Evolutionary conservation across 2,797 vertebrate genomes (phyloP).

Genomic region (Manis javanica): DNA sequence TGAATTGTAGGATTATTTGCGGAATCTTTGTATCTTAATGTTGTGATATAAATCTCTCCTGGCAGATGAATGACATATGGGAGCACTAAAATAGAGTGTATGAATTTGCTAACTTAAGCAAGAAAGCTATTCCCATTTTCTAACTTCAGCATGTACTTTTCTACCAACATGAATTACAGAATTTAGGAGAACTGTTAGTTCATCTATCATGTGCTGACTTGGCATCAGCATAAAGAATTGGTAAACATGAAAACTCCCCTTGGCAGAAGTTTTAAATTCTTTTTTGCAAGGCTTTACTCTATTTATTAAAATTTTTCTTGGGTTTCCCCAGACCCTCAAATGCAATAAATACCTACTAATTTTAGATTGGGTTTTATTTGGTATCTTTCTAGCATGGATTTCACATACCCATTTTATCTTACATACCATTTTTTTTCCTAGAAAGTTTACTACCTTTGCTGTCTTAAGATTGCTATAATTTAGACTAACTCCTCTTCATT

Average conservation of each 20-base stretch:
- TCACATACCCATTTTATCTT: not conserved
- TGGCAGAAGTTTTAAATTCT: not conserved
- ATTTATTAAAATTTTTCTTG: slow-evolving; percentile 29
- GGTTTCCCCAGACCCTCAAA: not conserved
- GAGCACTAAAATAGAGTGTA: not conserved
- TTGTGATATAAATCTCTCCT: not conserved
- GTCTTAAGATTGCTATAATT: not conserved
- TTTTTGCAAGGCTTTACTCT: not conserved
- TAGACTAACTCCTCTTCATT: not conserved
- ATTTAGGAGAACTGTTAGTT: not conserved
- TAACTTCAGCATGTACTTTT: not conserved
- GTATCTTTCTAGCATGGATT: not conserved
- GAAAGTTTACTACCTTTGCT: not conserved
- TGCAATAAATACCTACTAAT: not conserved
- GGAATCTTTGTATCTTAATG: not conserved
- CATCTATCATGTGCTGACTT: not conserved
- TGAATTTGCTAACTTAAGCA: not conserved
- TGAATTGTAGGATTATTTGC: too few species aligned
- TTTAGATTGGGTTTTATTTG: not conserved
- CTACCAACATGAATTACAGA: not conserved
- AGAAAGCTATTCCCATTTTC: not conserved
- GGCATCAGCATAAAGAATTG: not conserved
- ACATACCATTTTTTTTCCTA: not conserved
- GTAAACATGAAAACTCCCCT: not conserved
- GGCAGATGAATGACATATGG: not conserved